phyloP scores from a whole-genome alignment of 2,113 vertebrate genomes.

The Pedetes capensis region DNA sequence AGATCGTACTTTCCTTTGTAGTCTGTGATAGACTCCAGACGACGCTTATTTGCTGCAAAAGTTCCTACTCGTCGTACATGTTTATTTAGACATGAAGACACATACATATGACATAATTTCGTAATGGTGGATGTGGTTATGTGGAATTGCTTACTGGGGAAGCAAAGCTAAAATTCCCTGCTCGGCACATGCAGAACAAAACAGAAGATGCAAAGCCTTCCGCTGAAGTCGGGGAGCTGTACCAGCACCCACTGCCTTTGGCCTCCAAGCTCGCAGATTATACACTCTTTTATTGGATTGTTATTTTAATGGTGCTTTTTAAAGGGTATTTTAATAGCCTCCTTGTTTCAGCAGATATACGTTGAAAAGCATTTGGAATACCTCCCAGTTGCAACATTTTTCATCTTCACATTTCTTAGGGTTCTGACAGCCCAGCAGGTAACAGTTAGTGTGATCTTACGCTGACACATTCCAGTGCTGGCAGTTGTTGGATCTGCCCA shows the following conservation, averaged over 20 bases:
- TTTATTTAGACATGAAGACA: background rate
- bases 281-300: conserved; percentile 78
- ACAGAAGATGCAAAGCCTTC: background rate
- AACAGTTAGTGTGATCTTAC: conserved; percentile 78
- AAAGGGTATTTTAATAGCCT: conserved; percentile 75
- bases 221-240: background rate
- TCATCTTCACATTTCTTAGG: conserved; percentile 77
- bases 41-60: background rate
- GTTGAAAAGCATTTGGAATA: conserved; percentile 68
- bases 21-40: background rate
- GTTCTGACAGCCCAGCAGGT: conserved; percentile 81
- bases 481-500: conserved; percentile 76
- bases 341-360: conserved; percentile 77
- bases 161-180: background rate
- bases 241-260: conserved; percentile 11
- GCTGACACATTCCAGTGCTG: conserved; percentile 75
- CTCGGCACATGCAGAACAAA: conserved; percentile 38
- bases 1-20: background rate
- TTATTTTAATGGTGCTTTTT: conserved; percentile 72
- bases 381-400: conserved; percentile 74
- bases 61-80: background rate
- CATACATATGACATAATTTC: background rate
- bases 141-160: background rate
- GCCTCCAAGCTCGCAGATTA: conserved; percentile 59
- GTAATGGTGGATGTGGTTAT: background rate